These are phyloP conservation scores for Adrianichthys oophorus DNA, from an alignment of 2,797 vertebrate species.

Conservation along the genomic window DNA sequence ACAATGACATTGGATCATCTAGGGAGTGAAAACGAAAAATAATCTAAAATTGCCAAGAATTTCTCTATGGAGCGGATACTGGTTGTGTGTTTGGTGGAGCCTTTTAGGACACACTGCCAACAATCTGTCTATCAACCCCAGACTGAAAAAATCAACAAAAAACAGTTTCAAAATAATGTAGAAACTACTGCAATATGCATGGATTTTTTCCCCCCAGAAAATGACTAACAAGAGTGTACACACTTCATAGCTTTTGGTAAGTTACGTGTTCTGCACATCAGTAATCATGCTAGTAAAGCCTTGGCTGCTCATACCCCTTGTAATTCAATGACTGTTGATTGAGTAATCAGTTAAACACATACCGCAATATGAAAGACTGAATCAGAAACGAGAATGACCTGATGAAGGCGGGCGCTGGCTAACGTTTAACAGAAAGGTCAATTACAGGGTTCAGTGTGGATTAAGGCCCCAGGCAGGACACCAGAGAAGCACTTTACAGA, in stretches of 20 bases:
- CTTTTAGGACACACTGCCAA: conserved; percentile 29
- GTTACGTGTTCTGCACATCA: conserved; percentile 20
- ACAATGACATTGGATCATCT: conserved; percentile 29
- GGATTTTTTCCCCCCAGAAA: conserved; percentile 9
- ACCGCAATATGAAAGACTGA: background rate
- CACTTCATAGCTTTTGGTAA: conserved; percentile 12
- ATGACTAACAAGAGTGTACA: conserved; percentile 20
- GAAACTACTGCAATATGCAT: conserved; percentile 21
- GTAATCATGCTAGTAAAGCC: conserved; percentile 15
- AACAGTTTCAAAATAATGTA: conserved; percentile 29
- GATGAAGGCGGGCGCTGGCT: conserved; percentile 1
- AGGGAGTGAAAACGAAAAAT: conserved; percentile 24
- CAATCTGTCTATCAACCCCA: conserved; percentile 29
- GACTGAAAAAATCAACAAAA: conserved; percentile 42
- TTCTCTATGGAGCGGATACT: conserved; percentile 38
- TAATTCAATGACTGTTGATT: conserved; percentile 2
- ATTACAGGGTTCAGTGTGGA: conserved; percentile 33
- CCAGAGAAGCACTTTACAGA: conserved; percentile 47
- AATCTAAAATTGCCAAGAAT: conserved; percentile 41
- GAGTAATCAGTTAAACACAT: conserved; percentile 14
- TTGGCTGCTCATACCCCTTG: conserved; percentile 8
- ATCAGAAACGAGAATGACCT: conserved; percentile 2
- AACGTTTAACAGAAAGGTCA: conserved; percentile 14
- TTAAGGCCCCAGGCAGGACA: conserved; percentile 63
- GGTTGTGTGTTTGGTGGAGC: conserved; percentile 24